Evolutionary conservation across 2,888 invertebrate species (phyloP).

Genomic region (Syrista parreyssii): DNA sequence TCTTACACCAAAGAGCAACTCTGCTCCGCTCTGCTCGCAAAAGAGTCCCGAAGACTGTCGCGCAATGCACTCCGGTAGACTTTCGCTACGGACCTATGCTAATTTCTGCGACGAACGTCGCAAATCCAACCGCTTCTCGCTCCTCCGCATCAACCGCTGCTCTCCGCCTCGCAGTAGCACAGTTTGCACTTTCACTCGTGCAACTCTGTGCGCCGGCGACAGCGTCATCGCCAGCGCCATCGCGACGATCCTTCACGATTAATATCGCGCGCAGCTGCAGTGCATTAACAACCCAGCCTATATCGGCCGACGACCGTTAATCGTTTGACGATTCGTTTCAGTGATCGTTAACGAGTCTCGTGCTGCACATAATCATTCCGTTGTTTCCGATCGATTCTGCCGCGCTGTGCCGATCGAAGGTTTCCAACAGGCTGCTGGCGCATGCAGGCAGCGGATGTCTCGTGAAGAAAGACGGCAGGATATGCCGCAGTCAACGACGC

Average conservation of each 20-base stretch:
- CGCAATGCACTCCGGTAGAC: not conserved
- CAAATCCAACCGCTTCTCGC: conserved; percentile 34
- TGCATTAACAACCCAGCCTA: not conserved
- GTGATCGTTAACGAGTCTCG: conserved; percentile 2
- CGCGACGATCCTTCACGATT: conserved; percentile 38
- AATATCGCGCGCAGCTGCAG: conserved; percentile 25
- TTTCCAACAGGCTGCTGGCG: not conserved
- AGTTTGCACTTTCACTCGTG: conserved; percentile 46
- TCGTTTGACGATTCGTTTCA: conserved; percentile 11
- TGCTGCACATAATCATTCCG: conserved; percentile 5
- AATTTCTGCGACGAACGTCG: conserved; percentile 46
- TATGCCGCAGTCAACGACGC: not conserved
- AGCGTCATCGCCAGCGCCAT: conserved; percentile 6
- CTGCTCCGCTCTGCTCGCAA: not conserved
- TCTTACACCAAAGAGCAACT: not conserved
- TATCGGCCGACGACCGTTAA: not conserved
- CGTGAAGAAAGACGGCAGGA: not conserved
- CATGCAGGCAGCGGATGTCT: not conserved
- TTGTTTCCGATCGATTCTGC: conserved; percentile 4
- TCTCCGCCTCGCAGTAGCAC: conserved; percentile 19
- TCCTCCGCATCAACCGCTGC: conserved; percentile 38
- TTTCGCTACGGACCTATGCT: conserved; percentile 30
- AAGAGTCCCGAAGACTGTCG: not conserved
- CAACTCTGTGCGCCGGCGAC: conserved; percentile 13
- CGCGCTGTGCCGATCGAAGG: not conserved